Percentiles rank a stretch among this genome's conserved stretches.
phyloP scores from a whole-genome alignment of 2,113 vertebrate genomes.

The Dascyllus trimaculatus region DNA sequence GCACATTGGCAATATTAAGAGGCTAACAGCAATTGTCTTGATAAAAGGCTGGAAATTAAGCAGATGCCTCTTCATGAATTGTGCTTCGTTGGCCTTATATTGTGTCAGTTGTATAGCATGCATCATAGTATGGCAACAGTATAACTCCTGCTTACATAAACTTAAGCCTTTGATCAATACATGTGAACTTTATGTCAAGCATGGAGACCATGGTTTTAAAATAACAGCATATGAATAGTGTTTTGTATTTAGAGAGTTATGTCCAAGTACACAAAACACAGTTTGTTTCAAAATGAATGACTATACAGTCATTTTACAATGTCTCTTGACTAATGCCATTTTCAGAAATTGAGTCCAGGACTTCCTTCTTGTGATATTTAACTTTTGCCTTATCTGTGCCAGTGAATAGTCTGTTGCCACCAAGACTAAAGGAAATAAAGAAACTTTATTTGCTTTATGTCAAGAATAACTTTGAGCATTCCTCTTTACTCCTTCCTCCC shows the following conservation, averaged over 20 bases:
- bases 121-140: background rate
- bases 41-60: background rate
- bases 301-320: slow-evolving; percentile 24
- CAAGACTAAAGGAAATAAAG: background rate
- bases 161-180: background rate
- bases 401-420: background rate
- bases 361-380: background rate
- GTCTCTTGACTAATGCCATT: slow-evolving; percentile 17
- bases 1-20: background rate
- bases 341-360: background rate
- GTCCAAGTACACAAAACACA: slow-evolving; percentile 21
- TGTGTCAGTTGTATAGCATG: background rate
- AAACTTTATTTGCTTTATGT: no score
- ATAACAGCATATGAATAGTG: slow-evolving; percentile 15
- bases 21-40: background rate
- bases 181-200: slow-evolving; percentile 9
- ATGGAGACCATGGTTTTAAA: background rate
- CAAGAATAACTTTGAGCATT: background rate
- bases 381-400: background rate
- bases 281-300: slow-evolving; percentile 13
- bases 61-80: background rate
- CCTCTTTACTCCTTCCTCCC: background rate
- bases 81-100: background rate
- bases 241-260: slow-evolving; percentile 3
- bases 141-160: slow-evolving; percentile 1